Evolutionary conservation across 2,888 invertebrate genomes (phyloP).

Genomic region (Apeira syringaria): DNA sequence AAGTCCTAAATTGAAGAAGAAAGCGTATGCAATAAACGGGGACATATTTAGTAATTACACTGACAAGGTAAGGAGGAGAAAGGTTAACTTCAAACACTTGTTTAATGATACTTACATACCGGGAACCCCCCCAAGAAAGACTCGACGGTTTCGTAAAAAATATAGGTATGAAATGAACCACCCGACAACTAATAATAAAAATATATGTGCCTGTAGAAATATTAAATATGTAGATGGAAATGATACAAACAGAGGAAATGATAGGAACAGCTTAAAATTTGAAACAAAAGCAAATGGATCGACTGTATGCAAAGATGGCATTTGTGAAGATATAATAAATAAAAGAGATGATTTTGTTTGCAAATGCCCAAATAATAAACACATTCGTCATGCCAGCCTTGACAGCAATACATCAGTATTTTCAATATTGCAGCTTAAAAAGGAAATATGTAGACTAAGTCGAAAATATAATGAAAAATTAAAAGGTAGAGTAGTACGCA

Average conservation of each 20-base stretch:
- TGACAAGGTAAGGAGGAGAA: background rate
- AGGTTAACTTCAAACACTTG: background rate
- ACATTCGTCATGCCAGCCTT: background rate
- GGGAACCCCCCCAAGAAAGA: no score
- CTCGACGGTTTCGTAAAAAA: no score
- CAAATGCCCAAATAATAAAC: conserved; percentile 30
- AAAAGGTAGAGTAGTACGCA: background rate
- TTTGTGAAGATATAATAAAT: conserved; percentile 20
- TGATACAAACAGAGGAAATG: no score
- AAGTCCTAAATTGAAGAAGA: background rate
- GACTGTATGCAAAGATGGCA: conserved; percentile 7
- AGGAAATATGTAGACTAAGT: background rate
- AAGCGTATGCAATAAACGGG: background rate
- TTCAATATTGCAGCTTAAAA: background rate
- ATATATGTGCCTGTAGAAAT: no score
- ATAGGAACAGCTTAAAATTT: no score
- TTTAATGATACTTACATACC: background rate
- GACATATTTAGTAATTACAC: background rate
- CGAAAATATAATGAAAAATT: conserved; percentile 1
- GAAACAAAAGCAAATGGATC: no score
- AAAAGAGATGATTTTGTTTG: conserved; percentile 34
- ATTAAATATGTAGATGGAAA: no score
- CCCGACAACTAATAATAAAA: no score
- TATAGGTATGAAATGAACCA: background rate
- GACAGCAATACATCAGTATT: background rate